Evolutionary conservation across 2,797 vertebrate genomes (phyloP).

Genomic region (Nothura maculosa): DNA sequence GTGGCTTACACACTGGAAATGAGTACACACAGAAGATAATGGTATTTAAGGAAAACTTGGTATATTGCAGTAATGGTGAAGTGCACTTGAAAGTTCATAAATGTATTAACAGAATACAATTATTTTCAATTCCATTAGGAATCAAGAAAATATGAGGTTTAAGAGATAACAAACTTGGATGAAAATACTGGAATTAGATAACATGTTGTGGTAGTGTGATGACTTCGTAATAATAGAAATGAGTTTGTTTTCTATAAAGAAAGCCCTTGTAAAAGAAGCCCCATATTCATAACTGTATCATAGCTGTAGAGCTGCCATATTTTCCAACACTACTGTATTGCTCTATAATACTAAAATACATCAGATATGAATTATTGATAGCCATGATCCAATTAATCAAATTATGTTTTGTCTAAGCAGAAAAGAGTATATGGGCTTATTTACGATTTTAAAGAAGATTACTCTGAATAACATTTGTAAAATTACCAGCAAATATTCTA

Average conservation of each 20-base stretch:
- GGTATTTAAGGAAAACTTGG: background rate
- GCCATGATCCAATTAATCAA: background rate
- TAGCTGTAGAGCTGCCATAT: background rate
- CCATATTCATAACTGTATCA: background rate
- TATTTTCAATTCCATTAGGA: background rate
- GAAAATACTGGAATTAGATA: background rate
- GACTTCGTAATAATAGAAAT: background rate
- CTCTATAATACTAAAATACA: background rate
- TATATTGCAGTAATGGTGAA: background rate
- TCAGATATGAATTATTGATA: background rate
- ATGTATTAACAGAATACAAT: background rate
- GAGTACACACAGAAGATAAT: background rate
- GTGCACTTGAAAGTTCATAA: background rate
- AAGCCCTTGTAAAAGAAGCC: background rate
- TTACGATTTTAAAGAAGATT: background rate
- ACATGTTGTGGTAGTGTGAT: background rate
- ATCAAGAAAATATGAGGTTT: background rate
- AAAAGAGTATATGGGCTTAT: background rate
- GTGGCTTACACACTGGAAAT: background rate
- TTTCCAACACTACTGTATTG: background rate
- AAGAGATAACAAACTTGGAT: background rate
- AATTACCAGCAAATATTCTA: background rate
- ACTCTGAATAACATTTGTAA: background rate
- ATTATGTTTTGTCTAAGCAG: background rate
- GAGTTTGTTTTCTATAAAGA: background rate